Percentiles rank a stretch among this genome's conserved stretches.
Conservation (phyloP, 1,140 invertebrate genomes). For the Panagrolaimus sp. region DNA sequence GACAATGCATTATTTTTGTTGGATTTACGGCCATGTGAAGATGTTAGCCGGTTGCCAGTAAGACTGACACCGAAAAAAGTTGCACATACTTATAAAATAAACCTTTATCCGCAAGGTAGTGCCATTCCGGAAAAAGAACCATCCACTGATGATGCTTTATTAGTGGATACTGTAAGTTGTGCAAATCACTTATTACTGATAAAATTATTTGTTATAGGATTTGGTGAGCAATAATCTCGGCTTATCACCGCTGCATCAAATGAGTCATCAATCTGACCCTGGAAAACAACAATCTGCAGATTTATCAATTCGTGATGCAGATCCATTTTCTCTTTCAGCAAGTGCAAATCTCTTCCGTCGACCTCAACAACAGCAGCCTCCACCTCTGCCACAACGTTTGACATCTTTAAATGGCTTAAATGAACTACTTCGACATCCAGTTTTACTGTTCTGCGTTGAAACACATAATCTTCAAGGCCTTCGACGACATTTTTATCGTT, state of each 20-base stretch:
- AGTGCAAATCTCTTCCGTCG: conserved; percentile 4
- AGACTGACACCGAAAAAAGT: neutral
- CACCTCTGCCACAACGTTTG: neutral
- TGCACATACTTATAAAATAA: neutral
- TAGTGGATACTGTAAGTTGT: neutral
- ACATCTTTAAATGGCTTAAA: neutral
- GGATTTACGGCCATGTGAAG: conserved; percentile 12
- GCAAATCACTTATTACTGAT: neutral
- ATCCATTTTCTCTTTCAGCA: neutral
- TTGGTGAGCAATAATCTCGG: neutral
- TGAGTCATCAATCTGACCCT: conserved; percentile 9
- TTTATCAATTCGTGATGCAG: neutral
- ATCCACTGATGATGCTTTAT: neutral
- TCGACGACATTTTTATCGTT: conserved; percentile 74
- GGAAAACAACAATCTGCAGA: neutral
- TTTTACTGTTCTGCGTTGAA: conserved; percentile 76
- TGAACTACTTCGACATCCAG: conserved; percentile 59
- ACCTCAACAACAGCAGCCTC: neutral
- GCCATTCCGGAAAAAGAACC: too few species aligned
- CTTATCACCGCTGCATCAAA: neutral
- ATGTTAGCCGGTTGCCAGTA: neutral
- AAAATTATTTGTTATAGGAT: too few species aligned
- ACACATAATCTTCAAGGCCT: conserved; percentile 75
- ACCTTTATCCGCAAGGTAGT: neutral
- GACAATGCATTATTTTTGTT: conserved; percentile 5